These are phyloP conservation scores for Sinohyriopsis cumingii DNA, from an alignment of 2,888 invertebrate species.

Conservation along the genomic window DNA sequence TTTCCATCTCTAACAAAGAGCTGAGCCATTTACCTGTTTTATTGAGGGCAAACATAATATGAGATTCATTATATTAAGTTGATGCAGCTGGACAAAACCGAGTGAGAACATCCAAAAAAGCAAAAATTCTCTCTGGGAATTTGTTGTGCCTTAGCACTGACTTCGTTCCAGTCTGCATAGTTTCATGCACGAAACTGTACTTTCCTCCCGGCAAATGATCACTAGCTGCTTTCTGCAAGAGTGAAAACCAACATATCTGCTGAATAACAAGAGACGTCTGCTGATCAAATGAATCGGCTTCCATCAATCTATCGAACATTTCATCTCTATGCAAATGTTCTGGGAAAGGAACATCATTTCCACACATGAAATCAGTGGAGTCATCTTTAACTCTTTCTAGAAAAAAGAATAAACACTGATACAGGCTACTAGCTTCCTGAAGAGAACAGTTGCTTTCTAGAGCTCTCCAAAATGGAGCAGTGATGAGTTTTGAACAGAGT, in stretches of 20 bases:
- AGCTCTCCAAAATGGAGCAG: slow-evolving; percentile 25
- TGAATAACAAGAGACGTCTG: slow-evolving; percentile 11
- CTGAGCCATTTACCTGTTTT: slow-evolving; percentile 7
- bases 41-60: slow-evolving; percentile 19
- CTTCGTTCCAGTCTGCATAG: neutral
- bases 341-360: too few species aligned
- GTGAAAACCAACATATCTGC: slow-evolving; percentile 15
- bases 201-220: slow-evolving; percentile 17
- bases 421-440: too few species aligned
- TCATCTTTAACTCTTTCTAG: too few species aligned
- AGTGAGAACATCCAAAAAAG: slow-evolving; percentile 4
- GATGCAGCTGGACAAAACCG: neutral
- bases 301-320: too few species aligned
- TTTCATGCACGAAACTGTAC: neutral
- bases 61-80: neutral
- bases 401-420: too few species aligned
- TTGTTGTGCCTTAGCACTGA: slow-evolving; percentile 1
- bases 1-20: neutral
- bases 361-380: too few species aligned
- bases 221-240: slow-evolving; percentile 20
- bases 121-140: slow-evolving; percentile 6
- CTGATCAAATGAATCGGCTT: too few species aligned
- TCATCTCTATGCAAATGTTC: too few species aligned
- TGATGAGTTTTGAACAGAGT: slow-evolving; percentile 24
- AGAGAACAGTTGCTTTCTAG: too few species aligned